These are phyloP conservation scores for Colius striatus DNA, from an alignment of 2,113 vertebrate species.

Conservation along the genomic window DNA sequence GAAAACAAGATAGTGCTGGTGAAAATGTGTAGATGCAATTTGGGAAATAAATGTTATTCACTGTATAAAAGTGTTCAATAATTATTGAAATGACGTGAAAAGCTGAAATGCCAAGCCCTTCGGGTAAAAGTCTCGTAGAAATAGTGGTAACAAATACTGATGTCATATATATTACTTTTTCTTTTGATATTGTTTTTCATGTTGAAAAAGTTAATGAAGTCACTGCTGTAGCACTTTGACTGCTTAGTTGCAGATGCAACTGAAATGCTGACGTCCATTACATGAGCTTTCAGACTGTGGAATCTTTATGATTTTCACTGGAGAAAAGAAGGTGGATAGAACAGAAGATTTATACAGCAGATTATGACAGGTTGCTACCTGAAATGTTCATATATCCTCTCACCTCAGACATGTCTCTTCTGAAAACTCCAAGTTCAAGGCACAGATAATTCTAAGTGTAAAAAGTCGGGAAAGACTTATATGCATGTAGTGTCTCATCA, in stretches of 20 bases:
- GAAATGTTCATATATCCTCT: background rate
- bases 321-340: background rate
- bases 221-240: background rate
- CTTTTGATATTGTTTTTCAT: background rate
- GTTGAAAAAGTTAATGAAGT: background rate
- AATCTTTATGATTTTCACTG: background rate
- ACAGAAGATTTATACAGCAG: background rate
- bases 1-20: background rate
- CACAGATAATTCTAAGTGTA: background rate
- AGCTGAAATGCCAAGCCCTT: background rate
- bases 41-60: background rate
- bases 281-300: background rate
- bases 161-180: background rate
- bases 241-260: background rate
- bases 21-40: background rate
- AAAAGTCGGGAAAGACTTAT: background rate
- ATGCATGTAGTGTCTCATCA: background rate
- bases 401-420: background rate
- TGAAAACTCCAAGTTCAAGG: background rate
- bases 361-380: background rate
- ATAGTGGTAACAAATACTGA: background rate
- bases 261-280: background rate
- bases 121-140: background rate
- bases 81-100: background rate
- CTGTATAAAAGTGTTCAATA: background rate